These are phyloP conservation scores for Marmota flaviventris DNA, from an alignment of 2,113 vertebrate genomes.

Conservation along the genomic window DNA sequence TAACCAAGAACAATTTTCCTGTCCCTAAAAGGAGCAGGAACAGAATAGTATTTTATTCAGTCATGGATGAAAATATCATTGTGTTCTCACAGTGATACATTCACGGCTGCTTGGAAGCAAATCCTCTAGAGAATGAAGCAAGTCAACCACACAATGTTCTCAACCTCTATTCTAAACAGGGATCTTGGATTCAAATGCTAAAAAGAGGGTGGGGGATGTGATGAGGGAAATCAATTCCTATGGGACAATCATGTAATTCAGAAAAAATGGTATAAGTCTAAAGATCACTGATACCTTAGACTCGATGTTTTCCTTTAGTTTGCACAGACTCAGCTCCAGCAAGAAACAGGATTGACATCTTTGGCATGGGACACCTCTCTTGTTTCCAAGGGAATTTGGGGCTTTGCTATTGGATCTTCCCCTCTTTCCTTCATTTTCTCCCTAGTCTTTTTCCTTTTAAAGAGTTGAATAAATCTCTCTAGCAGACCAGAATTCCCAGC, in stretches of 20 bases:
- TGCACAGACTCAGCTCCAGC: background rate
- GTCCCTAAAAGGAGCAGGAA: constrained; percentile 77
- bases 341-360: background rate
- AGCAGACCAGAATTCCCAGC: background rate
- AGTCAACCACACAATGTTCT: constrained; percentile 34
- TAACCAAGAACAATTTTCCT: constrained; percentile 76
- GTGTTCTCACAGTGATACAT: constrained; percentile 61
- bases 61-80: constrained; percentile 60
- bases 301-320: background rate
- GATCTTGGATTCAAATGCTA: background rate
- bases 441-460: background rate
- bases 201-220: background rate
- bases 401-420: background rate
- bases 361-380: background rate
- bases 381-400: background rate
- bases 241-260: background rate
- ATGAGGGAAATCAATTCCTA: background rate
- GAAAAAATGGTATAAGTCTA: background rate
- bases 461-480: background rate
- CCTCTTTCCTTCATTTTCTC: background rate
- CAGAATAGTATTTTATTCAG: constrained; percentile 14
- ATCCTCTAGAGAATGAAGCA: constrained; percentile 49
- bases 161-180: background rate
- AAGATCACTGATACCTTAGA: background rate
- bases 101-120: constrained; percentile 26